These are phyloP conservation scores for Stramonita haemastoma DNA, from an alignment of 2,888 invertebrate genomes.

Conservation along the genomic window DNA sequence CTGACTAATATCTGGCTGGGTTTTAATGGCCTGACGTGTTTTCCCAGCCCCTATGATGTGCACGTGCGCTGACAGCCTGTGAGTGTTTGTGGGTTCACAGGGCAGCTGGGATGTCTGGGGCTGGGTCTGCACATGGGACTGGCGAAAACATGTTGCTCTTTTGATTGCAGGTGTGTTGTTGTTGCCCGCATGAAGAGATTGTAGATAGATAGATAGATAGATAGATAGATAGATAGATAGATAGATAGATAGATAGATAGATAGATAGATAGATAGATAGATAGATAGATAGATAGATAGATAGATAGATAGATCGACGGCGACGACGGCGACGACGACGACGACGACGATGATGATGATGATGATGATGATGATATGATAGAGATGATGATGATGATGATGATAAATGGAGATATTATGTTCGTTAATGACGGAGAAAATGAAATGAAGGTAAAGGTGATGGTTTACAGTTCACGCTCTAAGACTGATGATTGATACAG, in stretches of 20 bases:
- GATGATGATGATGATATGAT: not conserved
- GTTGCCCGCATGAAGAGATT: not conserved
- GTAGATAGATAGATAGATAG: not conserved
- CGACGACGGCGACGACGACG: not conserved
- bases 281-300: conserved; percentile 2
- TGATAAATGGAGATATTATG: not conserved
- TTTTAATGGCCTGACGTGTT: not conserved
- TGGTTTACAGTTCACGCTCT: too few relatives aligned
- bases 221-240: conserved; percentile 22
- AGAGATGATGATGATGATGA: not conserved
- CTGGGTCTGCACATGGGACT: not conserved
- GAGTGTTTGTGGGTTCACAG: not conserved
- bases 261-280: conserved; percentile 29
- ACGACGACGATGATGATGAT: not conserved
- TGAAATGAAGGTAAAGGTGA: not conserved
- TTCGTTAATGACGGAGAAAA: too few relatives aligned
- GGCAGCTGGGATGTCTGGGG: not conserved
- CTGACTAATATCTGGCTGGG: not conserved
- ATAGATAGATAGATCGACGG: not conserved
- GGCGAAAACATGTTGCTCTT: too few relatives aligned
- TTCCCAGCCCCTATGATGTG: too few relatives aligned
- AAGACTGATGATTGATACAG: not conserved
- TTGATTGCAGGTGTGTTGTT: not conserved
- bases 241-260: conserved; percentile 29
- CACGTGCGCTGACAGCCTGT: too few relatives aligned